Conservation (phyloP, 2,888 invertebrate species). For the Argynnis bischoffii region DNA sequence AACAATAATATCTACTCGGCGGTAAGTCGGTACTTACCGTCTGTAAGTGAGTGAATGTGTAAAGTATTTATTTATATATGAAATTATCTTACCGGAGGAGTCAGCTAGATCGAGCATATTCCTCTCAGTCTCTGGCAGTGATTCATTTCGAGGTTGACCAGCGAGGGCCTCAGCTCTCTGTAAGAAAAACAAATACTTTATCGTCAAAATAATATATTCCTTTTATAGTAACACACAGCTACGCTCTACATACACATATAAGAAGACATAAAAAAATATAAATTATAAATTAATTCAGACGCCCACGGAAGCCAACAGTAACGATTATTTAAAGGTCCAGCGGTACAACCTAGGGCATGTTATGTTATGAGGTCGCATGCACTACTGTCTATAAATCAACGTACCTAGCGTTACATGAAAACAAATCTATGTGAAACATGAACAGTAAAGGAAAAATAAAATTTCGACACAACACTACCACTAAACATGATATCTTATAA, state of each 20-base stretch:
- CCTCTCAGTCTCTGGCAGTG: slow-evolving; percentile 69
- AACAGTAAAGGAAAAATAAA: slow-evolving; percentile 39
- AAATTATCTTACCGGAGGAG: slow-evolving; percentile 58
- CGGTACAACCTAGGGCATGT: neutral
- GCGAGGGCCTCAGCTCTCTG: slow-evolving; percentile 65
- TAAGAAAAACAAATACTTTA: slow-evolving; percentile 10
- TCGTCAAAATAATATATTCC: neutral
- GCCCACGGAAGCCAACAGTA: neutral
- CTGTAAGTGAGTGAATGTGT: neutral
- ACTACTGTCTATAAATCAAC: slow-evolving; percentile 4
- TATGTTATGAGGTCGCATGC: slow-evolving; percentile 1
- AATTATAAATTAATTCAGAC: slow-evolving; percentile 19
- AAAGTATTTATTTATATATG: neutral
- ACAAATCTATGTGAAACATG: slow-evolving; percentile 12
- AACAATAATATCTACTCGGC: too few relatives aligned
- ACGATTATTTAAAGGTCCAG: slow-evolving; percentile 1
- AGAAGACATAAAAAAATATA: slow-evolving; percentile 20
- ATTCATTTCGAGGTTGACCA: slow-evolving; percentile 61
- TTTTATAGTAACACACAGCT: slow-evolving; percentile 4
- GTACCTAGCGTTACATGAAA: slow-evolving; percentile 4
- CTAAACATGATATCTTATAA: slow-evolving; percentile 35
- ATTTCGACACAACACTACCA: slow-evolving; percentile 37
- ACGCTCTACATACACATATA: slow-evolving; percentile 22
- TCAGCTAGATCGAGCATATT: slow-evolving; percentile 68
- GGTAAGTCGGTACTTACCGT: neutral